These are phyloP conservation scores for Dendrolimus pini DNA, from an alignment of 2,888 invertebrate species.

Conservation along the genomic window DNA sequence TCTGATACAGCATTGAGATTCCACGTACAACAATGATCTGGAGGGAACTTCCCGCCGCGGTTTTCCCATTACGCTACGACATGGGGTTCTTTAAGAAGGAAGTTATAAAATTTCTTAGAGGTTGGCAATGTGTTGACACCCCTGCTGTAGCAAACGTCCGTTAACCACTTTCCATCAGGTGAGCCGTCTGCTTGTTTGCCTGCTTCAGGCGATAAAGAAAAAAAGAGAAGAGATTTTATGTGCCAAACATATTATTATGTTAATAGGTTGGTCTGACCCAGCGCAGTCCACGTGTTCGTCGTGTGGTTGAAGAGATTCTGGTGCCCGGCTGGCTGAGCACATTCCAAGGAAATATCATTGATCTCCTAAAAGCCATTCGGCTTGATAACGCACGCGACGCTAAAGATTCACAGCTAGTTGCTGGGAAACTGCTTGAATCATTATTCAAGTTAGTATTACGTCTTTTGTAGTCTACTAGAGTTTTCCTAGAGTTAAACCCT, in stretches of 20 bases:
- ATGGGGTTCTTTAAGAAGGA: no score
- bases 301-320: slow-evolving; percentile 73
- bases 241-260: background rate
- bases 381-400: slow-evolving; percentile 78
- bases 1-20: background rate
- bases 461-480: background rate
- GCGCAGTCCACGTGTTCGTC: slow-evolving; percentile 58
- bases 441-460: slow-evolving; percentile 55
- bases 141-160: no score
- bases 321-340: slow-evolving; percentile 86
- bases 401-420: slow-evolving; percentile 68
- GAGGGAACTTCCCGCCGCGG: no score
- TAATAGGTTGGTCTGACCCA: slow-evolving; percentile 64
- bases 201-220: background rate
- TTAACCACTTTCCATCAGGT: no score
- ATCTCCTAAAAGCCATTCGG: slow-evolving; percentile 84
- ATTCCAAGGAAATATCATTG: slow-evolving; percentile 82
- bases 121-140: no score
- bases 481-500: background rate
- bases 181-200: no score
- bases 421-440: slow-evolving; percentile 64
- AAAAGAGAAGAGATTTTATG: background rate
- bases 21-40: background rate
- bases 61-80: no score
- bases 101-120: no score